Conservation (phyloP, 2,888 invertebrate species). For the Keiferia lycopersicella region DNA sequence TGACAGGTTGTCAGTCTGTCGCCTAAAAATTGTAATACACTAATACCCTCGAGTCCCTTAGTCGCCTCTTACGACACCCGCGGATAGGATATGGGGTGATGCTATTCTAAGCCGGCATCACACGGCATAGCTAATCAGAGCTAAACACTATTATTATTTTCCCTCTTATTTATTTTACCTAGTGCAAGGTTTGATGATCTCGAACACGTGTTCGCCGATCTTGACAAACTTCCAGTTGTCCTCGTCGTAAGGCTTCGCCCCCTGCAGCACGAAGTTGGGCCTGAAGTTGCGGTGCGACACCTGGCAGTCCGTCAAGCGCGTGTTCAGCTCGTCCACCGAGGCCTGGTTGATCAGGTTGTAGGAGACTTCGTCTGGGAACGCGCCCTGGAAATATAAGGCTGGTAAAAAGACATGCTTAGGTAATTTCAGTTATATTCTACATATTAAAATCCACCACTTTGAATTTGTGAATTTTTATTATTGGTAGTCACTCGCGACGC, state of each 20-base stretch:
- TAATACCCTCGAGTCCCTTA: no score
- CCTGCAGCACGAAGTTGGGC: constrained; percentile 85
- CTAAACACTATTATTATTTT: no score
- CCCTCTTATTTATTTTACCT: constrained; percentile 75
- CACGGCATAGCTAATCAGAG: no score
- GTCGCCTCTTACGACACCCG: no score
- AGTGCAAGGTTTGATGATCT: constrained; percentile 84
- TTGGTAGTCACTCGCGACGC: no score
- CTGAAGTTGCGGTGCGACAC: constrained; percentile 83
- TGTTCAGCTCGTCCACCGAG: constrained; percentile 85
- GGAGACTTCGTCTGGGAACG: constrained; percentile 84
- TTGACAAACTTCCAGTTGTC: constrained; percentile 87
- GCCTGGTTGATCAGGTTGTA: constrained; percentile 85
- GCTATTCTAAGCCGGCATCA: no score
- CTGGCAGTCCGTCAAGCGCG: constrained; percentile 68
- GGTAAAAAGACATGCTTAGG: background rate
- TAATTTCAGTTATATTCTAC: no score
- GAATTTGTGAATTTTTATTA: no score
- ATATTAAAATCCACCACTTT: no score
- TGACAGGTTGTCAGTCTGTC: no score
- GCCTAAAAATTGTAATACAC: no score
- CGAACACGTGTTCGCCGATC: constrained; percentile 84
- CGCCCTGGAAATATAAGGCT: constrained; percentile 70
- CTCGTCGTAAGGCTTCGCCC: constrained; percentile 82
- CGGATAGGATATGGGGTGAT: no score